Evolutionary conservation across 2,797 vertebrate genomes (phyloP).

Genomic region (Dallia pectoralis): DNA sequence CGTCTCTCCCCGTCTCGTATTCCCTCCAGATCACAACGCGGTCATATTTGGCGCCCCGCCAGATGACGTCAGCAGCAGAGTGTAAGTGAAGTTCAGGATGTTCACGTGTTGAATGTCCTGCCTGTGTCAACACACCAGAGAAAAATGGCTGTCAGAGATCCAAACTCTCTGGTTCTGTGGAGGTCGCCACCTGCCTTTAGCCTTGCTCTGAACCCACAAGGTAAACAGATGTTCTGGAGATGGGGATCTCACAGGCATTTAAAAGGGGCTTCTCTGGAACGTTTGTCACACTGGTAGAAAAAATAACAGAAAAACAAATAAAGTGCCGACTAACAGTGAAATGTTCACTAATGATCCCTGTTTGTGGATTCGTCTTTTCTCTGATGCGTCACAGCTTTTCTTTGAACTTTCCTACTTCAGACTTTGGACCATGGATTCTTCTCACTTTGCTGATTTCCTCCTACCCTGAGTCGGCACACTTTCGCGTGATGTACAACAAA

Average conservation of each 20-base stretch:
- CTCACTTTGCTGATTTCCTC: too few relatives aligned
- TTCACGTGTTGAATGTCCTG: neutral
- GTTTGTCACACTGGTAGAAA: neutral
- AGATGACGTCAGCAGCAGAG: neutral
- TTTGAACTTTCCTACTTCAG: too few relatives aligned
- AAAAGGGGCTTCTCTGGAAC: slow-evolving; percentile 32
- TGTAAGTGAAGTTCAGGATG: slow-evolving; percentile 5
- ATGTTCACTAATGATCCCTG: too few relatives aligned
- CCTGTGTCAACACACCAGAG: slow-evolving; percentile 17
- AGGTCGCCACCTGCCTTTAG: slow-evolving; percentile 27
- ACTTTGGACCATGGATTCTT: too few relatives aligned
- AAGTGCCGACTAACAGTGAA: too few relatives aligned
- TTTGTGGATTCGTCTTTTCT: too few relatives aligned
- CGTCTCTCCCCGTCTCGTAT: neutral
- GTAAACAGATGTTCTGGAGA: slow-evolving; percentile 51
- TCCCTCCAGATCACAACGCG: neutral
- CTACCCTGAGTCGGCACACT: too few relatives aligned
- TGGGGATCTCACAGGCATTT: slow-evolving; percentile 40
- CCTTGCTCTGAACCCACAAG: slow-evolving; percentile 29
- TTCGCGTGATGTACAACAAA: too few relatives aligned
- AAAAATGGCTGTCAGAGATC: neutral
- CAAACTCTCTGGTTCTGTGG: slow-evolving; percentile 21
- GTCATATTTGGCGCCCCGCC: neutral
- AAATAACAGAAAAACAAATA: too few relatives aligned
- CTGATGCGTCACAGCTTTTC: too few relatives aligned